Evolutionary conservation across 2,888 invertebrate genomes (phyloP), one percentile per base, ranked within the genome.

Genomic region (Drosophila paracracens): DNA sequence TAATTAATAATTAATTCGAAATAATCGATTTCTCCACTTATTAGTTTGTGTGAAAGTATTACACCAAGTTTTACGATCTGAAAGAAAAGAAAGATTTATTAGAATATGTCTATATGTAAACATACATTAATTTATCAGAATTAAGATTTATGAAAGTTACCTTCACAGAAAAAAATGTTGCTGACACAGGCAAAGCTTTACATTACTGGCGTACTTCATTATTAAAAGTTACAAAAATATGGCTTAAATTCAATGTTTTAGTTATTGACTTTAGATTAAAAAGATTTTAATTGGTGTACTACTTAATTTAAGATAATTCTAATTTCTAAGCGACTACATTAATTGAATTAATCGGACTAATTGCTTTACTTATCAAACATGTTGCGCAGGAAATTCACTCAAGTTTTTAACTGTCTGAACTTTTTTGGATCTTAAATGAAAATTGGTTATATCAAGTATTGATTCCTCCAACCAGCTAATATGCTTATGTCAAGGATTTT

Each of bases 401-500:
- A 10, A 46, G 27, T 51, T 21, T 27, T 50, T 48, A 36, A 6
- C 11, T 29, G 21, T 29, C 21, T 31, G 4, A 11, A 29, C 18
- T 35, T 16, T 36, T 18, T 29, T 8, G 29, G 5, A 10, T 33
- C 1, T 11, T 29, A n/a, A n/a, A 40, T n/a, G 7, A 59, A 35
- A 33, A 8, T 33, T 13, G n/a, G 4, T 16, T 29, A 18, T 38
- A 7, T 13, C 3, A n/a, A 31, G 7, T 16, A 46, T 18, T 25
- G 46, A 61, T 75, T 78, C 27, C 38, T 53, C 53, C 57, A 70
- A 73, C 57, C 38, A 69, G 81, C 73, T 79, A 53, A 38, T 63
- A 43, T 18, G 51, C 53, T 59, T 67, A 58, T 65, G 72, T 70
- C 82, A 79, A 73, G 79, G 78, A 72, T 40, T 76, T 59, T 38